phyloP scores from a whole-genome alignment of 2,113 vertebrate genomes.

The Myotis yumanensis region DNA sequence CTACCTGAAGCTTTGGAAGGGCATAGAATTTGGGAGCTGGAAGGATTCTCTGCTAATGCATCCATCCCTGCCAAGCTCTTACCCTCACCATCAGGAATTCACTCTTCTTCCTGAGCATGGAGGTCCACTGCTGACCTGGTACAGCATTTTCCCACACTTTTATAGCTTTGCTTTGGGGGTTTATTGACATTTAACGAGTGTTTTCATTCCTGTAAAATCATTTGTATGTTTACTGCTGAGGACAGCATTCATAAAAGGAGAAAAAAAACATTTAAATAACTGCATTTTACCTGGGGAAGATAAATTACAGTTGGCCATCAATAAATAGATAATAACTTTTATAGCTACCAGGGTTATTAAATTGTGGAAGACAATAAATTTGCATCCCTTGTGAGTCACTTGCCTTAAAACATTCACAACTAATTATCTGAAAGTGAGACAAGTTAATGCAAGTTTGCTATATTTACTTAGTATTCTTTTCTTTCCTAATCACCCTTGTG shows the following conservation, averaged over 20 bases:
- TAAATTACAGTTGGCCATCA: constrained; percentile 76
- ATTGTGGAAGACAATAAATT: constrained; percentile 79
- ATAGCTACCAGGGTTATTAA: constrained; percentile 76
- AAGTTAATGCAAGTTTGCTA: constrained; percentile 63
- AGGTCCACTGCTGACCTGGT: not conserved
- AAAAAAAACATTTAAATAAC: constrained; percentile 63
- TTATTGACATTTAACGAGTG: constrained; percentile 64
- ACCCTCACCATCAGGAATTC: not conserved
- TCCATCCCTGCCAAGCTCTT: not conserved
- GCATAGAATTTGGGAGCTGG: not conserved
- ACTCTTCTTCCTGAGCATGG: not conserved
- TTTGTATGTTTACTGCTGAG: constrained; percentile 60
- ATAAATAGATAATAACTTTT: constrained; percentile 80
- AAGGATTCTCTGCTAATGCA: not conserved
- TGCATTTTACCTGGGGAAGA: constrained; percentile 70
- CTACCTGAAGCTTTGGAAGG: not conserved
- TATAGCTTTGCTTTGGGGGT: constrained; percentile 45
- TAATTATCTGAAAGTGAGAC: constrained; percentile 80
- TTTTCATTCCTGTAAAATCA: constrained; percentile 67
- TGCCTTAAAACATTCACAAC: constrained; percentile 76
- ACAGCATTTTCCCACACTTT: constrained; percentile 31
- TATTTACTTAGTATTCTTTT: constrained; percentile 45
- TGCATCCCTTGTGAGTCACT: constrained; percentile 74
- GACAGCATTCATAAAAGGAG: constrained; percentile 36
- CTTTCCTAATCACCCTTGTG: constrained; percentile 56